Base-by-base conservation (phyloP, 2,888 invertebrate genomes). In the Trissolcus japonicus region DNA sequence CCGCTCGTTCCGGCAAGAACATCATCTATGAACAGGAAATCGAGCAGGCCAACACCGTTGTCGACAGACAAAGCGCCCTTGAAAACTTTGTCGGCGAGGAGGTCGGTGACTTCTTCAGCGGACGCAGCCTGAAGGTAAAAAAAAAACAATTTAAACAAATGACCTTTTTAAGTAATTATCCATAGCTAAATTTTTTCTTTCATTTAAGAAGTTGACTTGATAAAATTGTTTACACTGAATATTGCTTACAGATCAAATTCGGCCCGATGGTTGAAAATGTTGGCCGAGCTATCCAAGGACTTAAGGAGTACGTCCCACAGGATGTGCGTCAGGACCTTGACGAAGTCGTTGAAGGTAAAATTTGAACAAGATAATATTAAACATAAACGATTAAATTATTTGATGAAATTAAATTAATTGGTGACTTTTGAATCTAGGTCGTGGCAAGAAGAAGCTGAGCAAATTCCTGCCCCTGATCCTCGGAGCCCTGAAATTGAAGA, bases 381-480 rank as follows among this genome's bases (percentile, higher is more conserved):
- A n/a, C n/a, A n/a, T n/a, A n/a, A n/a, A n/a, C n/a, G n/a, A n/a
- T n/a, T n/a, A n/a, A n/a, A n/a, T n/a, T n/a, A n/a, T n/a, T n/a
- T n/a, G n/a, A n/a, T n/a, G n/a, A n/a, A n/a, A n/a, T n/a, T n/a
- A n/a, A 25, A 25, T 51, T 51, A 21, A 11, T 51, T 21, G 11
- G 17, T 29, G n/a, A 25, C 51, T 65, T 57, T 46, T 19, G 48
- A 46, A 53, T 50, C 41, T 80, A 91, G 91, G 92, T 50, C 91
- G 93, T 82, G 92, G 91, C 74, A 92, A 91, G 89, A 92, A 92
- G 90, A 90, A 91, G 83, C 83, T 91, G 80, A 91, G 91, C 84
- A 89, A 90, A 80, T 84, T 93, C 54, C 83, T 92, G 78, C 93
- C 93, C 17, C 87, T 93, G 68, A 84, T 93, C 73, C 84, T 92